These are phyloP conservation scores for Pachycephus smyrnensis DNA, from an alignment of 2,888 invertebrate genomes.

Conservation along the genomic window DNA sequence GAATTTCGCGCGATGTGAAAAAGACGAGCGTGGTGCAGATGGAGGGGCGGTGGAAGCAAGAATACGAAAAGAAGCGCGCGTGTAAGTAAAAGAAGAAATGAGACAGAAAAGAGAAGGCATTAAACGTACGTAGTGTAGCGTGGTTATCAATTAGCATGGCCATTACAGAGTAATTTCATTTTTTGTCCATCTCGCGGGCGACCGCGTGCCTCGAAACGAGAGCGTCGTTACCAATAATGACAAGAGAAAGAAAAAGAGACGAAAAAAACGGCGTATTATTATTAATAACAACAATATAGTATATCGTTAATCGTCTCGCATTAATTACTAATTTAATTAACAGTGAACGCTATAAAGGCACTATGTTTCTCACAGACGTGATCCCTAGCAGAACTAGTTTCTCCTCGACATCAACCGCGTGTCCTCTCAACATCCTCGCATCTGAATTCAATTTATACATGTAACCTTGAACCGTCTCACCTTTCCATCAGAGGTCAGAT, in stretches of 20 bases:
- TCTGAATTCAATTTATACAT: background rate
- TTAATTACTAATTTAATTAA: constrained; percentile 29
- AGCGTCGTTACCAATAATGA: constrained; percentile 8
- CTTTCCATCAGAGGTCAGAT: background rate
- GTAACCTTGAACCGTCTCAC: background rate
- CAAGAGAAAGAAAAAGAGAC: background rate
- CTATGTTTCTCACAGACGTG: constrained; percentile 50
- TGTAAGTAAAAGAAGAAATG: background rate
- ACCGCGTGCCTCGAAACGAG: background rate
- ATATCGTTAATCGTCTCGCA: constrained; percentile 27
- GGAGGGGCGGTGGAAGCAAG: background rate
- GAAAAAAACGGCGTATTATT: background rate
- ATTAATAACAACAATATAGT: constrained; percentile 11
- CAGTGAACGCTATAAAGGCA: constrained; percentile 48
- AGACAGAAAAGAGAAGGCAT: background rate
- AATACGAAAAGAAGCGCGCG: background rate
- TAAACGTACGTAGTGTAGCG: background rate
- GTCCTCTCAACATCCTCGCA: background rate
- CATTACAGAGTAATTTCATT: background rate
- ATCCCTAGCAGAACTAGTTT: constrained; percentile 30
- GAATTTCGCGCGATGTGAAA: background rate
- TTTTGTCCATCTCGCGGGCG: background rate
- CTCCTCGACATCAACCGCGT: background rate
- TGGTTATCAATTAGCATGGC: background rate
- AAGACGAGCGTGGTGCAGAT: background rate